Conservation (phyloP, 2,888 invertebrate species). For the Eugnorisma glareosa region DNA sequence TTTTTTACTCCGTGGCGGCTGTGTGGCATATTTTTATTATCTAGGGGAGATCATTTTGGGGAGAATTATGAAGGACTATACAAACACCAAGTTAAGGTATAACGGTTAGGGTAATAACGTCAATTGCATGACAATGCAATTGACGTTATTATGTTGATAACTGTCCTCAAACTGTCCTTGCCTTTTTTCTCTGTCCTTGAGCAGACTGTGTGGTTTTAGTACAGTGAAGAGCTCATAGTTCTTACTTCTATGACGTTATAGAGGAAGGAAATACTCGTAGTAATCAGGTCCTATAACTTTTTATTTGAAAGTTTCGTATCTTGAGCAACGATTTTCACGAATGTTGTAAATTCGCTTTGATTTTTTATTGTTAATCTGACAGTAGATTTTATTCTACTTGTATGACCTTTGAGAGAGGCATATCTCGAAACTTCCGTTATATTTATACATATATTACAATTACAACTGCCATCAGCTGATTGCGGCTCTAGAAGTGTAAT, state of each 20-base stretch:
- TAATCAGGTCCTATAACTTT: not conserved
- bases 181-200: slow-evolving; percentile 35
- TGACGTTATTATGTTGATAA: slow-evolving; percentile 52
- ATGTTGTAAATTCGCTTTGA: not conserved
- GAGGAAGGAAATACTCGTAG: not conserved
- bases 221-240: not conserved
- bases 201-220: slow-evolving; percentile 6
- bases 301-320: slow-evolving; percentile 3
- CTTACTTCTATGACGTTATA: not conserved
- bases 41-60: slow-evolving; percentile 26
- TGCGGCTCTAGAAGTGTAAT: not conserved
- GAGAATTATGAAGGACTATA: slow-evolving; percentile 43
- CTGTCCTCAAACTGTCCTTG: slow-evolving; percentile 29
- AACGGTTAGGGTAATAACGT: no score
- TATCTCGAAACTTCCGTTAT: not conserved
- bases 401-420: not conserved
- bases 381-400: not conserved
- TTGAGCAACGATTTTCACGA: not conserved
- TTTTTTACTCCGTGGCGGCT: slow-evolving; percentile 49
- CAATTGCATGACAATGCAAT: no score
- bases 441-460: not conserved
- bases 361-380: not conserved
- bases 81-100: slow-evolving; percentile 45
- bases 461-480: not conserved
- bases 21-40: slow-evolving; percentile 63